Conservation (phyloP, 2,113 vertebrate species). For the Gallinago jamesoni region DNA sequence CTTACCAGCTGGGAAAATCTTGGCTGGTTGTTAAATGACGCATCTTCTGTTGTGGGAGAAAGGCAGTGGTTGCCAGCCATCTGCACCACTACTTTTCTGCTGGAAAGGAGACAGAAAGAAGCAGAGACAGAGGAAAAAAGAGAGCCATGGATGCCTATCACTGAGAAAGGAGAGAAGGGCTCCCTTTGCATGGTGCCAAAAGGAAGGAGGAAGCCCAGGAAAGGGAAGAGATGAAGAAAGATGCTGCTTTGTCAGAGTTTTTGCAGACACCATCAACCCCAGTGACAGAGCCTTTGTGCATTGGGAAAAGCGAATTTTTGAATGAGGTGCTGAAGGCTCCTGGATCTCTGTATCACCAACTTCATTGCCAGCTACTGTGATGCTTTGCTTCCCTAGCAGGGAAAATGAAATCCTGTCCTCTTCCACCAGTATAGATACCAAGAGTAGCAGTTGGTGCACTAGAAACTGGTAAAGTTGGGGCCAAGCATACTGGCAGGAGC, state of each 20-base stretch:
- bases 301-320: neutral
- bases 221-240: neutral
- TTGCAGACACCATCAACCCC: neutral
- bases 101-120: neutral
- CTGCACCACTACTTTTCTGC: neutral
- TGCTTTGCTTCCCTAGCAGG: neutral
- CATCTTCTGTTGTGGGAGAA: neutral
- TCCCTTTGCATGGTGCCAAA: neutral
- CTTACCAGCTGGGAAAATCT: neutral
- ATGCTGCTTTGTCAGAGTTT: neutral
- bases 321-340: neutral
- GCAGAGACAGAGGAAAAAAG: neutral
- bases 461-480: neutral
- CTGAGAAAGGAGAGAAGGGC: neutral
- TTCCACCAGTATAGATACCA: neutral
- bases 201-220: neutral
- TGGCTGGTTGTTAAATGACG: neutral
- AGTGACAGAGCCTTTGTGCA: neutral
- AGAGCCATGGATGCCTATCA: neutral
- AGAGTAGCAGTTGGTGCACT: neutral
- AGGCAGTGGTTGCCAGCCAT: neutral
- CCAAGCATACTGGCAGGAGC: neutral
- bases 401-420: neutral
- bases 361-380: neutral
- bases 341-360: neutral